Conservation (phyloP, 2,888 invertebrate genomes). For the Trichacis sp. region DNA sequence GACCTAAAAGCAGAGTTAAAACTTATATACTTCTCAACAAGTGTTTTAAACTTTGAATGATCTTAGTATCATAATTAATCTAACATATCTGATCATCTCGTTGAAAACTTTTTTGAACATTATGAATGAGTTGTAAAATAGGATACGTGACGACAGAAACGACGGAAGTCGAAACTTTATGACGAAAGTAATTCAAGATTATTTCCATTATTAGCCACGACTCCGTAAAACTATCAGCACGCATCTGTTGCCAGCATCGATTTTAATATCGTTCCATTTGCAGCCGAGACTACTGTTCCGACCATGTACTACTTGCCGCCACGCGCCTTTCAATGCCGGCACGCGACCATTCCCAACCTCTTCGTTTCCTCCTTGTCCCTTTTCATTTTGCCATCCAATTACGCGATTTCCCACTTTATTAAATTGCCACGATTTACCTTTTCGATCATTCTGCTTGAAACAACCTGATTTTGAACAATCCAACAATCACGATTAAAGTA, state of each 20-base stretch:
- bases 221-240: slow-evolving; percentile 62
- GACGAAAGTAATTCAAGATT: slow-evolving; percentile 62
- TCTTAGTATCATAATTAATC: no score
- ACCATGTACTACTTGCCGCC: background rate
- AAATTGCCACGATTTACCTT: background rate
- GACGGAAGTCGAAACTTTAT: slow-evolving; percentile 9
- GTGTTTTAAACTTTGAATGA: no score
- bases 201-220: slow-evolving; percentile 65
- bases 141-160: background rate
- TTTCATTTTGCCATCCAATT: background rate
- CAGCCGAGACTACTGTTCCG: background rate
- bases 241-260: slow-evolving; percentile 67
- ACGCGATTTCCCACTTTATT: background rate
- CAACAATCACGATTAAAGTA: no score
- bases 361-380: background rate
- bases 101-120: background rate
- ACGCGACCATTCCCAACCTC: slow-evolving; percentile 3
- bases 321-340: slow-evolving; percentile 1
- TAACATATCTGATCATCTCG: background rate
- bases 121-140: no score
- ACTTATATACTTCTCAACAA: no score
- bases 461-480: background rate
- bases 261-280: slow-evolving; percentile 59
- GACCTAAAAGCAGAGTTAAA: no score
- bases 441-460: background rate